Percentiles rank a stretch among this genome's conserved stretches.
These are phyloP conservation scores for Ooceraea biroi DNA, from an alignment of 1,140 invertebrate genomes.

Conservation along the genomic window DNA sequence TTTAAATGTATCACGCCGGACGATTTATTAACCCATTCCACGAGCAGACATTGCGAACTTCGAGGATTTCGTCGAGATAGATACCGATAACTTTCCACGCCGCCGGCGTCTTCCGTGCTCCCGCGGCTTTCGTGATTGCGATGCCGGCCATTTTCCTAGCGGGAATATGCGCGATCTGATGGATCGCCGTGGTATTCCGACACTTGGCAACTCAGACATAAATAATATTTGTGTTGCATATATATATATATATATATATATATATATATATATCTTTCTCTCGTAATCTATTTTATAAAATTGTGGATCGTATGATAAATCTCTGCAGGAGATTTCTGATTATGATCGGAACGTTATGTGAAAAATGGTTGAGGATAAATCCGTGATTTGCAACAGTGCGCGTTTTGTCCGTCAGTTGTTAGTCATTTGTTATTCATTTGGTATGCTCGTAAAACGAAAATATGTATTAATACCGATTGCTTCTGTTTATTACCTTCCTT, in stretches of 20 bases:
- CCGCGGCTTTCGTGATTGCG: conserved; percentile 46
- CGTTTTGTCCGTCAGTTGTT: background rate
- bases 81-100: conserved; percentile 58
- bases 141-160: conserved; percentile 45
- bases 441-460: background rate
- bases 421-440: background rate
- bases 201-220: background rate
- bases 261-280: no score
- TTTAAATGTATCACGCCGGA: conserved; percentile 63
- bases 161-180: conserved; percentile 48
- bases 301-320: conserved; percentile 16
- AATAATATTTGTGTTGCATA: conserved; percentile 50
- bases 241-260: no score
- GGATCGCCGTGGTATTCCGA: conserved; percentile 22
- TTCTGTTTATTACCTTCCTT: conserved; percentile 23
- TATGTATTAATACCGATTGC: conserved; percentile 10
- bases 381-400: background rate
- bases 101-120: conserved; percentile 2
- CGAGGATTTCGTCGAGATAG: conserved; percentile 58
- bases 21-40: conserved; percentile 75
- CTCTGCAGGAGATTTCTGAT: background rate
- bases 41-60: conserved; percentile 64
- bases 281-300: conserved; percentile 16
- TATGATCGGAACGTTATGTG: background rate
- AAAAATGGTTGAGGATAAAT: background rate